phyloP scores from a whole-genome alignment of 2,113 vertebrate genomes.

The Nannospalax galili region DNA sequence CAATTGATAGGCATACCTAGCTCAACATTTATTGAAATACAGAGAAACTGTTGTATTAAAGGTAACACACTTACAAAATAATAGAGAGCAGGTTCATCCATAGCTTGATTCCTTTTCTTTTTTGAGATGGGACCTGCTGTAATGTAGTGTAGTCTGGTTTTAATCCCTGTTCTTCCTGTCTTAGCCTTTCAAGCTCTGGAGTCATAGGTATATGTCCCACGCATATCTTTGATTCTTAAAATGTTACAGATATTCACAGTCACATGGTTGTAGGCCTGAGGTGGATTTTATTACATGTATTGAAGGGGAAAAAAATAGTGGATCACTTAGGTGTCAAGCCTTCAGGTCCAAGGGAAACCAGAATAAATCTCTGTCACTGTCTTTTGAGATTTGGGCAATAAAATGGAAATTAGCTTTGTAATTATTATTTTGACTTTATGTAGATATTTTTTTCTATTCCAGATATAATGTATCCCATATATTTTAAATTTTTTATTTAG shows the following conservation, averaged over 20 bases:
- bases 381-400: not conserved
- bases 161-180: not conserved
- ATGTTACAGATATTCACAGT: not conserved
- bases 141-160: not conserved
- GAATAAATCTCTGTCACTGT: not conserved
- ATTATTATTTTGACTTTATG: constrained; percentile 2
- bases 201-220: not conserved
- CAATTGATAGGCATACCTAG: not conserved
- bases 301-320: not conserved
- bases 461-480: not conserved
- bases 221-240: not conserved
- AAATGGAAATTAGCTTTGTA: not conserved
- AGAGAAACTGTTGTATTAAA: not conserved
- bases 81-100: no score
- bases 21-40: not conserved
- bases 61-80: not conserved
- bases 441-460: not conserved
- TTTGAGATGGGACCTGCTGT: not conserved
- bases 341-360: not conserved
- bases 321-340: not conserved
- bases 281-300: not conserved
- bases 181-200: not conserved
- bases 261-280: not conserved
- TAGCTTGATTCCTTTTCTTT: not conserved
- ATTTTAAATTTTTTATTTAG: no score